Base-by-base conservation (phyloP, 2,113 vertebrate genomes). In the Corythaeola cristata region DNA sequence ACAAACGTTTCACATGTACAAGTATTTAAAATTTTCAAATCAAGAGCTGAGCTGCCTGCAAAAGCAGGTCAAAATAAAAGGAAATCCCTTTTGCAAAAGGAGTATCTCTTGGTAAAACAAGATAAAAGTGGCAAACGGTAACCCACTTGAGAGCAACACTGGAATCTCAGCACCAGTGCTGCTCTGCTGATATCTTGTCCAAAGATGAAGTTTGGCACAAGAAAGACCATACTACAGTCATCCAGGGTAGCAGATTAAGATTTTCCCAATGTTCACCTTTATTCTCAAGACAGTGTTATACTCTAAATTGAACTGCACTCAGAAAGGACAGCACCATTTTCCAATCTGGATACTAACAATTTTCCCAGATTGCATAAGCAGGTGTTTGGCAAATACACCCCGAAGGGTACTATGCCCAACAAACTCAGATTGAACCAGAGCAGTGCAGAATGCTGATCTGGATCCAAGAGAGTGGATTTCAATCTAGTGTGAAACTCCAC, bases 161-260 rank as follows among this genome's bases (percentile, higher is more conserved):
- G 85, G 95, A 81, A 96, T 88, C 33, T 76, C 77, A 68, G 86
- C 92, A 92, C 87, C 92, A 55, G 81, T 9, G 64, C 73, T 62
- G 91, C 93, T 91, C 91, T 35, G 56, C 85, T 59, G 35, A 33
- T 24, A 50, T 37, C 89, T 74, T 33, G 72, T 32, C 88, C 89
- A 60, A 27, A 20, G 49, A 32, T 3, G 3, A 84, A 68, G 35
- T 23, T 69, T 68, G 93, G 90, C 78, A 81, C 72, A 66, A 95
- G 90, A 88, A 85, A 69, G 52, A 50, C 62, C 76, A 13, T 12
- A 24, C n/a, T 19, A 24, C 12, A 75, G 56, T 12, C 39, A 83
- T 33, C 78, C 56, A 56, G 80, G 66, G 77, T 8, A 52, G 88
- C 47, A 50, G 90, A 26, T 50, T 67, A 9, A 88, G 44, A 27